These are phyloP conservation scores for Microhierax caerulescens DNA, from an alignment of 2,797 vertebrate species.

Conservation along the genomic window DNA sequence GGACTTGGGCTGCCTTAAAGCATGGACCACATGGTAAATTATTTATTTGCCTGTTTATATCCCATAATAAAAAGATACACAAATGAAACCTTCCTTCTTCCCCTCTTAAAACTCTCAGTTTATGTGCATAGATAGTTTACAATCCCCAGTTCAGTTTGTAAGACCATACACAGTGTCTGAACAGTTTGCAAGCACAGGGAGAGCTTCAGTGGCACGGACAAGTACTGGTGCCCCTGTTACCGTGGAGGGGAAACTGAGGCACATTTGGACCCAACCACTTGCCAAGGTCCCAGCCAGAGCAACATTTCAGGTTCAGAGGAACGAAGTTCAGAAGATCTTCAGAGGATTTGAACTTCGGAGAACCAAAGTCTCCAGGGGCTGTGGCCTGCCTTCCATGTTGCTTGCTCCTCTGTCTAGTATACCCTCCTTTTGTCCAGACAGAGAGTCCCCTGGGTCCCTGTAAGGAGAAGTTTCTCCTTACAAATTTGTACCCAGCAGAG, in stretches of 20 bases:
- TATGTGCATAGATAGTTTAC: neutral
- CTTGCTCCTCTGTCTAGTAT: neutral
- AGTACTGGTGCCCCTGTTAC: neutral
- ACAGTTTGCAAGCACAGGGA: neutral
- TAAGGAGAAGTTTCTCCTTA: neutral
- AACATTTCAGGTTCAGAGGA: neutral
- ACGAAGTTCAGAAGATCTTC: neutral
- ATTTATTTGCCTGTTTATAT: slow-evolving; percentile 51
- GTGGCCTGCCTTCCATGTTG: neutral
- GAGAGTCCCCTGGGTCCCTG: neutral
- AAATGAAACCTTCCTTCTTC: slow-evolving; percentile 24
- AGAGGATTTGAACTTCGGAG: neutral
- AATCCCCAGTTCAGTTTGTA: neutral
- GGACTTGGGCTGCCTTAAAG: neutral
- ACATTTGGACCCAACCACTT: rapidly evolving
- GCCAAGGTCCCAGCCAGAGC: neutral
- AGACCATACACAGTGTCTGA: neutral
- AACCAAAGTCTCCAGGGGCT: neutral
- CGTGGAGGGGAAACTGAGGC: neutral
- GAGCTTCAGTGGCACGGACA: neutral
- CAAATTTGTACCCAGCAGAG: neutral
- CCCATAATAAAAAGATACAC: slow-evolving; percentile 30
- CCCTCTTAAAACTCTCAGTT: neutral
- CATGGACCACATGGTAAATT: neutral
- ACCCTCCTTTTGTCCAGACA: neutral